Percentiles rank a stretch among this genome's conserved stretches.
Conservation (phyloP, 2,113 vertebrate genomes). For the Microcebus ravelobensis region DNA sequence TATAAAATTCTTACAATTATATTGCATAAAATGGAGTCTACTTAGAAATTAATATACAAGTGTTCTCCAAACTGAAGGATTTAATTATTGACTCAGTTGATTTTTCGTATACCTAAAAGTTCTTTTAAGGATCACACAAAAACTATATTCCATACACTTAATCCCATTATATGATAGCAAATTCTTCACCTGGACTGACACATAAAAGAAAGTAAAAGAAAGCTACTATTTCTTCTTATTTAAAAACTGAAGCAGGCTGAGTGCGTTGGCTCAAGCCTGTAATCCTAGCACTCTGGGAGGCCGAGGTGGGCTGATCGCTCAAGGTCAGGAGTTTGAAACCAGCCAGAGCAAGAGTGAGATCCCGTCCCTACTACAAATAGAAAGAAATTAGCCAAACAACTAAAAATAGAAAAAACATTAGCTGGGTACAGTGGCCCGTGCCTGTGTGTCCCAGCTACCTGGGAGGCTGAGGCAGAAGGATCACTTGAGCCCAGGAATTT, state of each 20-base stretch:
- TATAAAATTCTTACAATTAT: slow-evolving; percentile 32
- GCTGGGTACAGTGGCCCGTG: no score
- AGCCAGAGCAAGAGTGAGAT: no score
- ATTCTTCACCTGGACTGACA: slow-evolving; percentile 3
- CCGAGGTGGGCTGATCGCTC: no score
- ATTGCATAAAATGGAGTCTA: background rate
- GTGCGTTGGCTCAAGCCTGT: no score
- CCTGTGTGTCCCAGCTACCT: no score
- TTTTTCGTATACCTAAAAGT: slow-evolving; percentile 7
- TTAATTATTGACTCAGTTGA: slow-evolving; percentile 44
- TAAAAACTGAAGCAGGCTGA: background rate
- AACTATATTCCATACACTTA: background rate
- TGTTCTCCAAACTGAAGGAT: slow-evolving; percentile 9
- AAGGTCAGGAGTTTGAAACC: no score
- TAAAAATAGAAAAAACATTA: no score
- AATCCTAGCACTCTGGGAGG: no score
- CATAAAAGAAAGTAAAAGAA: background rate
- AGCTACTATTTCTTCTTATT: slow-evolving; percentile 25
- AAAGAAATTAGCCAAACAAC: no score
- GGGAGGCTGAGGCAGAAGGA: no score
- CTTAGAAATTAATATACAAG: slow-evolving; percentile 9
- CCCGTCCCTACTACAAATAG: no score
- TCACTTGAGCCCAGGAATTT: no score
- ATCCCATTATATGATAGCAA: background rate
- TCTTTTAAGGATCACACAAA: slow-evolving; percentile 27